Evolutionary conservation across 2,113 vertebrate genomes (phyloP).

Genomic region (Ammospiza nelsoni): DNA sequence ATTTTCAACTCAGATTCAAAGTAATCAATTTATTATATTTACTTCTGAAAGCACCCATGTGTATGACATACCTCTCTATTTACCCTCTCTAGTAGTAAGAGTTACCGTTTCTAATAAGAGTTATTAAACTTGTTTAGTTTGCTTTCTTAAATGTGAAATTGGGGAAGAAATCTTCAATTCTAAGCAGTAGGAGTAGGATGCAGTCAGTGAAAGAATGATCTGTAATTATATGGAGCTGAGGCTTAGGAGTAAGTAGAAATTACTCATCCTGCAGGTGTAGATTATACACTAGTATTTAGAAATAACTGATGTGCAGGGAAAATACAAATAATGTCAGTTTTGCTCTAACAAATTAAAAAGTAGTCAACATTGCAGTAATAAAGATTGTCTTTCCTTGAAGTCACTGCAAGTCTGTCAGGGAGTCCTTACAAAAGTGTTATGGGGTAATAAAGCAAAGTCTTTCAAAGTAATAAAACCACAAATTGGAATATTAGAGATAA

Average conservation of each 20-base stretch:
- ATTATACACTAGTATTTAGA: background rate
- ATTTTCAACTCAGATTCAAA: background rate
- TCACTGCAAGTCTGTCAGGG: background rate
- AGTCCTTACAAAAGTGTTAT: background rate
- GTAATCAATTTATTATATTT: background rate
- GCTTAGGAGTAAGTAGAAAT: conserved; percentile 77
- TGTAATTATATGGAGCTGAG: conserved; percentile 67
- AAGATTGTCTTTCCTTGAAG: background rate
- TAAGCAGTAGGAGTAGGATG: conserved; percentile 73
- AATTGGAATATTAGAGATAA: conserved; percentile 26
- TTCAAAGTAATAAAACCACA: conserved; percentile 49
- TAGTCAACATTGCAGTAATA: background rate
- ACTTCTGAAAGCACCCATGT: background rate
- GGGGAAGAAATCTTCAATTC: conserved; percentile 67
- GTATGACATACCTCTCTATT: background rate
- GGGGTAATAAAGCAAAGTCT: background rate
- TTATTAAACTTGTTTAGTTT: background rate
- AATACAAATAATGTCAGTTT: background rate
- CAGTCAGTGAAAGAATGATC: conserved; percentile 73
- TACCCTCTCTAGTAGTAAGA: background rate
- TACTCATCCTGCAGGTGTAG: conserved; percentile 41
- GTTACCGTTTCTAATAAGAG: background rate
- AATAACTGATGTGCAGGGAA: background rate
- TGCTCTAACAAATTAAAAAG: background rate
- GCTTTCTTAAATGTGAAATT: background rate